Conservation (phyloP, 2,888 invertebrate genomes). For the Andrena fulva region DNA sequence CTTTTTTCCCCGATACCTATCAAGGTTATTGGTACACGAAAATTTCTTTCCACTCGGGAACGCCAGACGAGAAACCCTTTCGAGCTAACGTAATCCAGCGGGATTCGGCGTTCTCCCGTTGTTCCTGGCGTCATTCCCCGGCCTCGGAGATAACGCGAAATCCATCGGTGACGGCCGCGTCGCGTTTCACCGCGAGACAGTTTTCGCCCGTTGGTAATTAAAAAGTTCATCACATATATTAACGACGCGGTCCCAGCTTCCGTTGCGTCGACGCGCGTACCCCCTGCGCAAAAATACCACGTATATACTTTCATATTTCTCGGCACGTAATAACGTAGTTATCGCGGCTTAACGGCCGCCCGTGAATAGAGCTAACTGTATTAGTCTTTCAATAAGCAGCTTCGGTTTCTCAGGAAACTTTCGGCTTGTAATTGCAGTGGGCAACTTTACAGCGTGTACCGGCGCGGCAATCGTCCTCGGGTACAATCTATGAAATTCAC, state of each 20-base stretch:
- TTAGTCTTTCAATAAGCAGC: constrained; percentile 68
- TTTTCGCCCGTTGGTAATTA: constrained; percentile 51
- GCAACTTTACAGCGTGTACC: constrained; percentile 63
- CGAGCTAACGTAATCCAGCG: constrained; percentile 14
- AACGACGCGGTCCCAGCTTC: not conserved
- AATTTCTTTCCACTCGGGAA: constrained; percentile 44
- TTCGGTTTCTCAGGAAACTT: constrained; percentile 64
- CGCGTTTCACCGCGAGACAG: constrained; percentile 9
- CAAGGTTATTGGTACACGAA: constrained; percentile 65
- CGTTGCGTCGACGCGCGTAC: not conserved
- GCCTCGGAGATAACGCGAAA: not conserved
- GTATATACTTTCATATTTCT: constrained; percentile 38
- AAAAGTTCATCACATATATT: constrained; percentile 54
- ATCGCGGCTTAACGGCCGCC: constrained; percentile 57
- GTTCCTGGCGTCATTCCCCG: not conserved
- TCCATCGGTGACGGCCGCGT: not conserved
- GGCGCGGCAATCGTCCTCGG: constrained; percentile 43
- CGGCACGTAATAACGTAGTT: constrained; percentile 50
- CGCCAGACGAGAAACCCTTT: constrained; percentile 8
- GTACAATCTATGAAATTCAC: constrained; percentile 67
- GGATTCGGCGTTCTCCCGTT: constrained; percentile 21
- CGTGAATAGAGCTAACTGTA: constrained; percentile 58
- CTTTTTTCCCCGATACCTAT: constrained; percentile 58
- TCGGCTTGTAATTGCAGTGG: constrained; percentile 60
- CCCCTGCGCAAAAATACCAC: too few species aligned